Conservation (phyloP, 2,113 vertebrate genomes). For the Pluvialis apricaria region DNA sequence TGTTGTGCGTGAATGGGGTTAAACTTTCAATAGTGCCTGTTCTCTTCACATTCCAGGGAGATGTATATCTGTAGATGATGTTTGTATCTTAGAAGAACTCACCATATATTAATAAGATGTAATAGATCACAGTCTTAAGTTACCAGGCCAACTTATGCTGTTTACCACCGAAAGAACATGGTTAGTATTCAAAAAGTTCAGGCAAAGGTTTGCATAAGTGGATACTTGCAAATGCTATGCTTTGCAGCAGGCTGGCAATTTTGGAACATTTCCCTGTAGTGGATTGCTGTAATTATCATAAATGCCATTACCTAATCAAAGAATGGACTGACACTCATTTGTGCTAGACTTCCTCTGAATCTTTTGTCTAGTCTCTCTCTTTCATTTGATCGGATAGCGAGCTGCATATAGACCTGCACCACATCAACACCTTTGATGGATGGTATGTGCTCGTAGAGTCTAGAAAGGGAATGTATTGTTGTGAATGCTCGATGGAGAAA, state of each 20-base stretch:
- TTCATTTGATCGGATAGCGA: background rate
- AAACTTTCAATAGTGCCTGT: background rate
- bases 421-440: background rate
- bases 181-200: background rate
- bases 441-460: background rate
- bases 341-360: background rate
- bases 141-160: background rate
- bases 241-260: conserved; percentile 21
- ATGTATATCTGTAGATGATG: background rate
- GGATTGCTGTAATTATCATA: conserved; percentile 39
- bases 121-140: background rate
- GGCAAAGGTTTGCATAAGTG: background rate
- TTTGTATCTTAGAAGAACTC: background rate
- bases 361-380: background rate
- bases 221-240: background rate
- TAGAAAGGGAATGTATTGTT: background rate
- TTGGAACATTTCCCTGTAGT: conserved; percentile 6
- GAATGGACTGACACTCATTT: background rate
- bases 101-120: background rate
- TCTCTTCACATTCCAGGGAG: background rate
- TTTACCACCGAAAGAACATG: background rate
- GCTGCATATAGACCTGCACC: background rate
- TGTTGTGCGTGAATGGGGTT: background rate
- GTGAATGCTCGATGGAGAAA: background rate
- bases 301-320: conserved; percentile 45